Evolutionary conservation across 1,140 invertebrate species (phyloP).

Genomic region (Bacillus rossius): DNA sequence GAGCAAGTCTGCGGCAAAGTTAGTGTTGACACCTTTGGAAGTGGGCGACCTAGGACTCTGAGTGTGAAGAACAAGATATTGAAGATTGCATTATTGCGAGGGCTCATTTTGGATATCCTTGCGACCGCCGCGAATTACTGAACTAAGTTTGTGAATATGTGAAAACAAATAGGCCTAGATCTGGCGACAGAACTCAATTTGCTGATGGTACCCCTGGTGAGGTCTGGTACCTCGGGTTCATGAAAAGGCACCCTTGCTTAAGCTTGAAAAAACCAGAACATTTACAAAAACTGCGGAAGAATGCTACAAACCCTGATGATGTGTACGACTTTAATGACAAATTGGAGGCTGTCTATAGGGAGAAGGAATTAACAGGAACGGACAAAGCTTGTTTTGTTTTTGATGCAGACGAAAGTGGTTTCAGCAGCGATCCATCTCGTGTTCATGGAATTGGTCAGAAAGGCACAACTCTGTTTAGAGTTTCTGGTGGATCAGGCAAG

Average conservation of each 20-base stretch:
- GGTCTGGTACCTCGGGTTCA: neutral
- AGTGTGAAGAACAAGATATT: too few relatives aligned
- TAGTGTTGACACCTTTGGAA: too few relatives aligned
- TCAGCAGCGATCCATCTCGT: neutral
- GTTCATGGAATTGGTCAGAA: constrained; percentile 25
- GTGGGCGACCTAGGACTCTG: too few relatives aligned
- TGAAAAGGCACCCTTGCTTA: neutral
- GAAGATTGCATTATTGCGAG: too few relatives aligned
- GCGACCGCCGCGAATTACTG: too few relatives aligned
- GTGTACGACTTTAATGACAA: neutral
- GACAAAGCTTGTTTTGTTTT: neutral
- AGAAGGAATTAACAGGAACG: neutral
- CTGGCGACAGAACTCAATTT: too few relatives aligned
- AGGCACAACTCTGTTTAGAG: constrained; percentile 24
- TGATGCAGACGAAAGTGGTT: neutral
- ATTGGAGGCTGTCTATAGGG: neutral
- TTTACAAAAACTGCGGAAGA: neutral
- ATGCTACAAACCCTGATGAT: neutral
- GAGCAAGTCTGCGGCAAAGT: too few relatives aligned
- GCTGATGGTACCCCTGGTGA: neutral
- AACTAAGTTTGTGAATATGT: too few relatives aligned
- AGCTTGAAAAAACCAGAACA: neutral
- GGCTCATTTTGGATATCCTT: too few relatives aligned
- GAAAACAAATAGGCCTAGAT: too few relatives aligned
- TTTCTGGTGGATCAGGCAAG: constrained; percentile 29